phyloP scores from a whole-genome alignment of 2,113 vertebrate genomes.

The Myocastor coypus region DNA sequence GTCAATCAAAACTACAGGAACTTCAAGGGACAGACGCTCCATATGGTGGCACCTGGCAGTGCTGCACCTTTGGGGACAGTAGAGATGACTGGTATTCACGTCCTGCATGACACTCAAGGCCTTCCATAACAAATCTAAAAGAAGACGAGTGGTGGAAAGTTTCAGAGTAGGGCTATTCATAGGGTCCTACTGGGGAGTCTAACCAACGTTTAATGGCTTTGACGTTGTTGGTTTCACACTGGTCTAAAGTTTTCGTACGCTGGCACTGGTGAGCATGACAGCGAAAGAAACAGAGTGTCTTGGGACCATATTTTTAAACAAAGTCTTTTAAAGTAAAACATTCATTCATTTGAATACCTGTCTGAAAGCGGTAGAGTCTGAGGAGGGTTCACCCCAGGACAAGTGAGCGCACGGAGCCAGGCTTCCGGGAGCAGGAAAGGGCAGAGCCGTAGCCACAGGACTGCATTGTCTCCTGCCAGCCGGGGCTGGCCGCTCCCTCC shows the following conservation, averaged over 20 bases:
- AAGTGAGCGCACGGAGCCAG: constrained; percentile 53
- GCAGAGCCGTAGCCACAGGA: constrained; percentile 63
- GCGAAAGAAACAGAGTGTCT: constrained; percentile 60
- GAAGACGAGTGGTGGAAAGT: constrained; percentile 47
- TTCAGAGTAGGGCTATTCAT: constrained; percentile 9
- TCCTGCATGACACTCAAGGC: background rate
- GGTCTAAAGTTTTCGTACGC: constrained; percentile 45
- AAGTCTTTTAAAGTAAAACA: constrained; percentile 79
- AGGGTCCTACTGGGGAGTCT: background rate
- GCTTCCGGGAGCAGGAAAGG: constrained; percentile 68
- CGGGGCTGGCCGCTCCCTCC: constrained; percentile 40
- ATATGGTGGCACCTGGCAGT: accelerated
- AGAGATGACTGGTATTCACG: background rate
- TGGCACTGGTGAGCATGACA: constrained; percentile 48
- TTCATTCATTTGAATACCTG: constrained; percentile 80
- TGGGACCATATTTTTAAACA: constrained; percentile 77
- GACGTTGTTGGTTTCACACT: constrained; percentile 70
- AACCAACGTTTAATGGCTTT: constrained; percentile 41
- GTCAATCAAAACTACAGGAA: background rate
- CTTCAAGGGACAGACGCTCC: background rate
- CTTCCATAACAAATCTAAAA: background rate
- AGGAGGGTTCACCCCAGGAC: constrained; percentile 74
- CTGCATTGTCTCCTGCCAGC: constrained; percentile 69
- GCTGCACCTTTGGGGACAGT: accelerated
- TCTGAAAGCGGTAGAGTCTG: constrained; percentile 45